phyloP scores from a whole-genome alignment of 2,888 invertebrate species.

The Cryptocephalus moraei region DNA sequence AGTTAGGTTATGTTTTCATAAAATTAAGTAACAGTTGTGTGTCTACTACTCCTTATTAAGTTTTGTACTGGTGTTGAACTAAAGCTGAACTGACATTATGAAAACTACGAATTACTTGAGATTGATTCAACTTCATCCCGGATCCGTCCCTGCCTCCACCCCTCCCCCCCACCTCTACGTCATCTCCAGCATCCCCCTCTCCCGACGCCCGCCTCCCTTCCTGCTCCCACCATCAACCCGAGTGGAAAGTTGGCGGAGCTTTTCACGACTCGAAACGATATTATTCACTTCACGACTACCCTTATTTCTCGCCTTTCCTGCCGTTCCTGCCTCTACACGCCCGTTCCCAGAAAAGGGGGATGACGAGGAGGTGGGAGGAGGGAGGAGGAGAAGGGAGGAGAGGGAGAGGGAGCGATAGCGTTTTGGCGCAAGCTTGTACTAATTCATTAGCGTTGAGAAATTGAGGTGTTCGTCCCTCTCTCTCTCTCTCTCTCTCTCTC shows the following conservation, averaged over 20 bases:
- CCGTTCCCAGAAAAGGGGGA: too few species aligned
- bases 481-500: too few species aligned
- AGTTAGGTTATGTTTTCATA: too few species aligned
- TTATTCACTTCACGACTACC: constrained; percentile 29
- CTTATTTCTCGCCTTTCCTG: constrained; percentile 18
- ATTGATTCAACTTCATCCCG: background rate
- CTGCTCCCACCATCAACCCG: constrained; percentile 9
- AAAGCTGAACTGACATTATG: too few species aligned
- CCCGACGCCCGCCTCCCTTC: background rate
- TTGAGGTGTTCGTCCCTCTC: background rate
- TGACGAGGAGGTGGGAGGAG: too few species aligned
- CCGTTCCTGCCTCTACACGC: too few species aligned
- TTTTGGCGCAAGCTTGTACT: background rate
- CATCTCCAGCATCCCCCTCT: background rate
- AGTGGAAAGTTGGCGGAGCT: constrained; percentile 24
- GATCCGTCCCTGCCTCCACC: constrained; percentile 5
- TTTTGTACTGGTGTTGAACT: too few species aligned
- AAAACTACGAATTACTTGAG: too few species aligned
- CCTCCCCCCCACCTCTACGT: background rate
- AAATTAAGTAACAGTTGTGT: too few species aligned
- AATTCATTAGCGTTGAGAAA: background rate
- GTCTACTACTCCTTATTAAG: too few species aligned
- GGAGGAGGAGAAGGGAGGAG: too few species aligned
- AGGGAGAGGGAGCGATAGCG: too few species aligned
- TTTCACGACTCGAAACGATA: constrained; percentile 24